A percentile compares a stretch with the other conserved stretches of the same genome.
Evolutionary conservation across 1,140 invertebrate species (phyloP).

Genomic region (Chlorops oryzae): DNA sequence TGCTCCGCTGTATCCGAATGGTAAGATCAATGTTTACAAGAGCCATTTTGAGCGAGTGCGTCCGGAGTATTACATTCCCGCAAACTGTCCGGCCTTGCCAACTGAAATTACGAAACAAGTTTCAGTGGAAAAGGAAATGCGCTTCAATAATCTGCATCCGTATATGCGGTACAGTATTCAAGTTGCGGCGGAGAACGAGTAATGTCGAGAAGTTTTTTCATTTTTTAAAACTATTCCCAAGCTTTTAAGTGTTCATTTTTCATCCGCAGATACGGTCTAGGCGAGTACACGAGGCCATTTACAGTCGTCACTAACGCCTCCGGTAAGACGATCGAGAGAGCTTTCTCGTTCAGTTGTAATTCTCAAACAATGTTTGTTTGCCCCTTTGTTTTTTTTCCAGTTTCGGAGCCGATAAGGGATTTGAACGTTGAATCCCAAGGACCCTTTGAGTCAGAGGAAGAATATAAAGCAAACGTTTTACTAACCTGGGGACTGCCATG

Average conservation of each 20-base stretch:
- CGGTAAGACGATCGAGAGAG: too few relatives aligned
- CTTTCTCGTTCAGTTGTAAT: too few relatives aligned
- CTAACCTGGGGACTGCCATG: constrained; percentile 34
- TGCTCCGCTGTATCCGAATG: constrained; percentile 26
- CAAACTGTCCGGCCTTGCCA: constrained; percentile 13
- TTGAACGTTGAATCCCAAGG: constrained; percentile 20
- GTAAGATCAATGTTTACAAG: constrained; percentile 34
- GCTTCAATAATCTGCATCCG: constrained; percentile 16
- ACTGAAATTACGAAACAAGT: background rate
- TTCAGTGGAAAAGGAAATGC: constrained; percentile 13
- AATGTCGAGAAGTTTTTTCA: too few relatives aligned
- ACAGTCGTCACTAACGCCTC: constrained; percentile 26
- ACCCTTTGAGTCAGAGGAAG: constrained; percentile 13
- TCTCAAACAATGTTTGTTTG: too few relatives aligned
- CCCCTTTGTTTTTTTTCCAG: constrained; percentile 14
- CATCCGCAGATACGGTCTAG: too few relatives aligned
- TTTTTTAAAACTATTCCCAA: too few relatives aligned
- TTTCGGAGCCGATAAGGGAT: constrained; percentile 28
- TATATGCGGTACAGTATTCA: constrained; percentile 36
- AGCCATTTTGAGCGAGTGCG: constrained; percentile 31
- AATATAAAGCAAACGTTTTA: constrained; percentile 31
- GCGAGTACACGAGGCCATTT: constrained; percentile 28
- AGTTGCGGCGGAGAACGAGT: constrained; percentile 40
- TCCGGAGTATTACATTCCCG: constrained; percentile 32
- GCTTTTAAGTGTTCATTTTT: too few relatives aligned